Percentiles rank a stretch among this genome's conserved stretches.
Evolutionary conservation across 1,140 invertebrate species (phyloP).

Genomic region (Subanguina moxae): DNA sequence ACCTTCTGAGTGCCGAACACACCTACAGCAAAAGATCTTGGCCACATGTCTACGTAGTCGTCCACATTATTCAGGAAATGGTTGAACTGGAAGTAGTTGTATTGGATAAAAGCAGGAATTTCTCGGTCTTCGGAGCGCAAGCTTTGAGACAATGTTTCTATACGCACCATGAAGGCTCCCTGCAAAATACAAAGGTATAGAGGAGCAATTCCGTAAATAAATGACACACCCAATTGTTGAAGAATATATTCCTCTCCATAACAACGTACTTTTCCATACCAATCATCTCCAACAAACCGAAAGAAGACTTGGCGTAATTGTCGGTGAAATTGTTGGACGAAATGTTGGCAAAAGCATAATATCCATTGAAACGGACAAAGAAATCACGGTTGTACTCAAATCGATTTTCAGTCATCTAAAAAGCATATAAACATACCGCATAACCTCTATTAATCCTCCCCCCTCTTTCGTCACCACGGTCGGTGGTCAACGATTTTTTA

Average conservation of each 20-base stretch:
- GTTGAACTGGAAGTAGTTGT: conserved; percentile 58
- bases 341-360: conserved; percentile 75
- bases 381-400: conserved; percentile 82
- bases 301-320: conserved; percentile 65
- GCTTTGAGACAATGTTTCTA: conserved; percentile 47
- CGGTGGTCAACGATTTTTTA: not conserved
- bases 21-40: conserved; percentile 77
- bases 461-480: too few species aligned
- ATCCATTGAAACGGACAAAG: conserved; percentile 77
- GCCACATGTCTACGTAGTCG: conserved; percentile 60
- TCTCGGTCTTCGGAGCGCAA: conserved; percentile 22
- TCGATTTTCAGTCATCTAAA: conserved; percentile 68
- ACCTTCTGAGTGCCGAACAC: conserved; percentile 91
- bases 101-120: conserved; percentile 55
- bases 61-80: conserved; percentile 46
- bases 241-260: conserved; percentile 71
- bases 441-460: too few species aligned
- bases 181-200: conserved; percentile 20
- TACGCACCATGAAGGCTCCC: conserved; percentile 54
- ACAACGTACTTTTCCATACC: conserved; percentile 95
- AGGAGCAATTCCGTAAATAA: conserved; percentile 70
- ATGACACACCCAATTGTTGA: conserved; percentile 73
- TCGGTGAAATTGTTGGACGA: conserved; percentile 77
- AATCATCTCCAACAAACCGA: conserved; percentile 76
- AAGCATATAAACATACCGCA: too few species aligned